Base-by-base conservation (phyloP, 2,797 vertebrate species). In the Rhinoraja longicauda region DNA sequence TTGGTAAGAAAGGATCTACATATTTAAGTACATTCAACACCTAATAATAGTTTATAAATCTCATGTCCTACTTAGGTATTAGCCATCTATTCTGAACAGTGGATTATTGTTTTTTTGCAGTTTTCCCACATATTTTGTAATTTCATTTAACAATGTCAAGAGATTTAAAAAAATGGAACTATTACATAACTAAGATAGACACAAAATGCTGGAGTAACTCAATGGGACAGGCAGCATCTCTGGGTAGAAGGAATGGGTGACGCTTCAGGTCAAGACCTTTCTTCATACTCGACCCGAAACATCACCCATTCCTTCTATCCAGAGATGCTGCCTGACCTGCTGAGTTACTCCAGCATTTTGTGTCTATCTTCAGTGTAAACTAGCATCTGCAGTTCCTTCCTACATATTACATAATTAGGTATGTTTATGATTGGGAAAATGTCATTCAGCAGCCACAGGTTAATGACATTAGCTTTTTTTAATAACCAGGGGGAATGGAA, bases 1-100 rank as follows among this genome's bases (percentile, higher is more conserved):
- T 95, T 99, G 98, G 99, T 99, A 96, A 92, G 90, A 53, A 92
- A 92, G 15, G 9, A 53, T 75, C 39, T 92, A 32, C 2, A 21
- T 45, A 92, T 92, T 92, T 92, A 75, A 75, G 39, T 72, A 4
- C 39, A 73, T 91, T 91, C 36, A 53, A 24, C 9, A 70, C 67
- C 67, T 70, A 70, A 70, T 70, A 70, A 70, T 70, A 15, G 19
- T 70, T 70, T 70, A 70, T 70, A 70, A 70, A 70, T 70, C 19
- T 70, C 12, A 1, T 73, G 17, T 73, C 70, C 19, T 73, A 21
- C 24, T 21, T 73, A 24, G 19, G 70, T 21, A 8, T 21, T 21
- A n/a, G n/a, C 53, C 84, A 29, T n/a, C 81, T 84, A 8, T 59
- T 29, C 1, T 10, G 12, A 84, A 57, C 53, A 59, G 53, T n/a